Evolutionary conservation across 2,797 vertebrate genomes (phyloP), one percentile per base, ranked within the genome.

Genomic region (Threskiornis aethiopicus): DNA sequence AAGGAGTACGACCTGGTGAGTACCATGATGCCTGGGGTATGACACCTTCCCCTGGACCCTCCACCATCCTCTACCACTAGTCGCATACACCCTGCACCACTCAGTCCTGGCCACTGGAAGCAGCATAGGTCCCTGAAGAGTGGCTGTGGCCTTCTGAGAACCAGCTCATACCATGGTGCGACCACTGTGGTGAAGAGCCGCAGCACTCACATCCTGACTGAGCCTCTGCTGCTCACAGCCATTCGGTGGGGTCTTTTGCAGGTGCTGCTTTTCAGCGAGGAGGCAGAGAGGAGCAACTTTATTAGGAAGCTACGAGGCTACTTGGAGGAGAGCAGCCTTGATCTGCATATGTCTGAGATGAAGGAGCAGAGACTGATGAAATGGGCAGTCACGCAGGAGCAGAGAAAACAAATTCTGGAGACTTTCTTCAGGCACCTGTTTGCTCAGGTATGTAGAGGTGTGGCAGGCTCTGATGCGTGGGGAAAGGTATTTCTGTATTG

Each of bases 381-480:
- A 90, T 97, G 97, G 79, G 99, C 99, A 2, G 98, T 99, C 83
- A 99, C 99, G 86, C 99, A 98, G 97, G 98, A 99, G 89, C 98
- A 99, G 95, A 98, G 99, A 87, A 99, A 98, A 86, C 95, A 98
- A 93, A 99, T 99, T 94, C 98, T 99, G 96, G 99, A 99, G 94
- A 99, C 98, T 33, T 99, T 99, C 98, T 99, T 99, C 93, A 98
- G 99, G 85, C 99, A 99, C 15, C 98, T 99, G 24, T 99, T 99
- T 97, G 98, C 99, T 59, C 98, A 99, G 99, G 99, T 99, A 97
- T 46, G 72, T 66, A 49, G 35, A 71, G 64, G 29, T 21, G 28
- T 62, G 76, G 49, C 35, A 55, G 66, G 41, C 33, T 51, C 35
- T 46, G 69, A 6, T 42, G 59, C 2, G 2, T 7, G 10, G 18